Percentiles rank a stretch among this genome's conserved stretches.
Conservation (phyloP, 2,888 invertebrate genomes). For the Pteria penguin region DNA sequence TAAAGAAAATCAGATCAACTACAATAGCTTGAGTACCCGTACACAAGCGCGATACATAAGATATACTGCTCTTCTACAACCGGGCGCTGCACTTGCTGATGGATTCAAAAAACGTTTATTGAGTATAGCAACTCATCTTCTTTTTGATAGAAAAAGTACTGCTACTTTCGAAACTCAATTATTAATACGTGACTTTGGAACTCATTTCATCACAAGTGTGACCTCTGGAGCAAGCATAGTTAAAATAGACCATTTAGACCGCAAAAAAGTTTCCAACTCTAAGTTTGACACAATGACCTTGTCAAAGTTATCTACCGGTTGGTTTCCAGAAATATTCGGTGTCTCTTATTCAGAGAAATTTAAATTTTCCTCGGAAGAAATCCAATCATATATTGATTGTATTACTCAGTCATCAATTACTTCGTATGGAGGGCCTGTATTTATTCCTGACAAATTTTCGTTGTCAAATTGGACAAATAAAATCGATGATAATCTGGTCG, state of each 20-base stretch:
- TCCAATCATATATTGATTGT: conserved; percentile 2
- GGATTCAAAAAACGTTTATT: conserved; percentile 34
- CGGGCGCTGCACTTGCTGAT: conserved; percentile 34
- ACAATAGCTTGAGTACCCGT: conserved; percentile 22
- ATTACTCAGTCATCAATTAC: neutral
- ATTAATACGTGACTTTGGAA: conserved; percentile 46
- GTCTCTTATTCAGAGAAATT: neutral
- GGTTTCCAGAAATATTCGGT: neutral
- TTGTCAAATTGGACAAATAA: conserved; percentile 47
- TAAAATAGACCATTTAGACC: conserved; percentile 33
- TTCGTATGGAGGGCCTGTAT: conserved; percentile 43
- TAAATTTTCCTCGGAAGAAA: conserved; percentile 12
- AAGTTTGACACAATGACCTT: neutral
- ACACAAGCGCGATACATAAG: conserved; percentile 22
- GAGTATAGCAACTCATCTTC: conserved; percentile 36
- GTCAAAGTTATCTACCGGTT: neutral
- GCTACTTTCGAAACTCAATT: conserved; percentile 39
- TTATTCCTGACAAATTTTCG: conserved; percentile 33
- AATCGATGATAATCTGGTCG: conserved; percentile 48
- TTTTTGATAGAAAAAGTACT: conserved; percentile 14
- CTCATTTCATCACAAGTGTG: conserved; percentile 42
- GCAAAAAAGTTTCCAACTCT: neutral
- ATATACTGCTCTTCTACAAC: conserved; percentile 33
- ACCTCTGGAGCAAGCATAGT: conserved; percentile 36
- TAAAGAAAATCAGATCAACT: conserved; percentile 30